Evolutionary conservation across 2,113 vertebrate genomes (phyloP).

Genomic region (Mungos mungo): DNA sequence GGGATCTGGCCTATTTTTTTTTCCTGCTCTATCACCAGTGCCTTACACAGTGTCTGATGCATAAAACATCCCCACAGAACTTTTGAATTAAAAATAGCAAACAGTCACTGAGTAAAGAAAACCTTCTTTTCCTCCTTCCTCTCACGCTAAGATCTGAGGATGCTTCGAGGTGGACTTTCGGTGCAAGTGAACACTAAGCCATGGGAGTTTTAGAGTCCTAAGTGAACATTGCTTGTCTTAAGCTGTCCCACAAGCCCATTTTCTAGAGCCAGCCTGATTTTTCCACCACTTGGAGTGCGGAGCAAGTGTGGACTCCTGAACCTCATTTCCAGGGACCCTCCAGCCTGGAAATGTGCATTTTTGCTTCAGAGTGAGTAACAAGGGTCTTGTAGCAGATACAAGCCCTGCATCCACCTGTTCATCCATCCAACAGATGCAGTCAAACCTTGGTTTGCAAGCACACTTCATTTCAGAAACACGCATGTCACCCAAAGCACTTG

Average conservation of each 20-base stretch:
- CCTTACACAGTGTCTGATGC: neutral
- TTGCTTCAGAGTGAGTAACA: neutral
- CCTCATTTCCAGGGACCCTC: neutral
- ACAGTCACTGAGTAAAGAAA: neutral
- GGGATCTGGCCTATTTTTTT: neutral
- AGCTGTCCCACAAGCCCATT: neutral
- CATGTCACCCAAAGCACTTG: too few species aligned
- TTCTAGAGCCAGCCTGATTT: neutral
- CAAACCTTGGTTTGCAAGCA: too few species aligned
- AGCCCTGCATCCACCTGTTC: neutral
- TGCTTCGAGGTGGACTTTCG: neutral
- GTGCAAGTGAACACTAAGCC: neutral
- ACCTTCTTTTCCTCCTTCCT: neutral
- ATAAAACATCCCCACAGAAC: neutral
- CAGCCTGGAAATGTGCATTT: neutral
- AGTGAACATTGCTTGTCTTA: neutral
- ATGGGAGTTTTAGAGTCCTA: neutral
- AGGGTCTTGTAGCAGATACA: neutral
- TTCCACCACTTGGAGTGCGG: neutral
- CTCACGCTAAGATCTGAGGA: neutral
- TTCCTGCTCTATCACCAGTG: neutral
- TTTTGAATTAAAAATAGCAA: slow-evolving; percentile 21
- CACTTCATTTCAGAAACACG: too few species aligned
- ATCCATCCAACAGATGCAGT: neutral
- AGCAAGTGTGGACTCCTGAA: neutral